Percentiles rank a stretch among this genome's conserved stretches.
These are phyloP conservation scores for Mesaphorura yosii DNA, from an alignment of 1,140 invertebrate genomes.

Conservation along the genomic window DNA sequence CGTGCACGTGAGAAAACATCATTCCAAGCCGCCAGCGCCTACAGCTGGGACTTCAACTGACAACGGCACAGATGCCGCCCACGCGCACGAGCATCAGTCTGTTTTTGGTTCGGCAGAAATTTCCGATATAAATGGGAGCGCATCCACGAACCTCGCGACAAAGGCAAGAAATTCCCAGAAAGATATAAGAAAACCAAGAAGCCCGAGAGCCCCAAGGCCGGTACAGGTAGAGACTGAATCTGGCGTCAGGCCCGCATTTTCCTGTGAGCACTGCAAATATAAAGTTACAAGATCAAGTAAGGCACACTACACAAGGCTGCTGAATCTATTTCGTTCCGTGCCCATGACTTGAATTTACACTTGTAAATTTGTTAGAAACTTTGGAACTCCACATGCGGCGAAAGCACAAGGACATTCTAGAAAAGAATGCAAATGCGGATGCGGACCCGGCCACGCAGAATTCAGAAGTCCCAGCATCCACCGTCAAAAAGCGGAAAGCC, in stretches of 20 bases:
- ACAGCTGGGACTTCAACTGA: neutral
- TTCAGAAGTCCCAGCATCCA: neutral
- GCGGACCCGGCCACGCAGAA: neutral
- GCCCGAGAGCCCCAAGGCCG: neutral
- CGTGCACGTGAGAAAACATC: conserved; percentile 18
- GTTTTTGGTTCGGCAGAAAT: no score
- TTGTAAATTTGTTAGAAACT: conserved; percentile 11
- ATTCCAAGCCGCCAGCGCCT: neutral
- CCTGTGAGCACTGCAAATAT: neutral
- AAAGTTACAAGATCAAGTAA: conserved; percentile 1
- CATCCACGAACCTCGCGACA: no score
- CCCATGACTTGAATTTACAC: neutral
- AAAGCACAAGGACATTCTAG: conserved; percentile 5
- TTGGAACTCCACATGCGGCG: conserved; percentile 16
- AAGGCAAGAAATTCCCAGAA: no score
- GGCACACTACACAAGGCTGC: neutral
- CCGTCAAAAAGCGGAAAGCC: neutral
- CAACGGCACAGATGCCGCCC: neutral
- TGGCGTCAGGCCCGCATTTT: no score
- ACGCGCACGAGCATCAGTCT: neutral
- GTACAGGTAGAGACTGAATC: neutral
- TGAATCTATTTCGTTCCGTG: neutral
- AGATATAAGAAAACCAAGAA: neutral
- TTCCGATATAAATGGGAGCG: no score
- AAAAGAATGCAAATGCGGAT: neutral